Base-by-base conservation (phyloP, 2,888 invertebrate genomes). In the Encarsia formosa region DNA sequence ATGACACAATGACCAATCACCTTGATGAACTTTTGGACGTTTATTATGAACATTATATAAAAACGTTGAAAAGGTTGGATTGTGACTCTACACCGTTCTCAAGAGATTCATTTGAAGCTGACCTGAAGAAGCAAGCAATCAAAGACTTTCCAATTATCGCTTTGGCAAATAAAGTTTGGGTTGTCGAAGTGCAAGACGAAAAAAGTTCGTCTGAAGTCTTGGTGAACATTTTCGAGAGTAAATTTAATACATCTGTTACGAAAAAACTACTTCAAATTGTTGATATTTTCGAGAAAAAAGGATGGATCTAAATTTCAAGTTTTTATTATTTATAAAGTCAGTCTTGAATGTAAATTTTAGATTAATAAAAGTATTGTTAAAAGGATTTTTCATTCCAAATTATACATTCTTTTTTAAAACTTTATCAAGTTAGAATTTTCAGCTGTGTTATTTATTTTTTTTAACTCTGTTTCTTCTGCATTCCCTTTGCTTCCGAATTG, bases 31-130 rank as follows among this genome's bases (percentile, higher is more conserved):
- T 82, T n/a, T 61, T 82, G 1, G 67, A 74, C 56, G 61, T 76
- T 0, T 83, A 83, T 61, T 76, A 81, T 59, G 68, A 77, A 0
- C 72, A 69, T 1, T 77, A 83, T 44, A 61, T 79, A 1, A 61
- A 69, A 1, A 66, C 71, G 24, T 60, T 82, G 23, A 62, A 65
- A 18, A 65, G 71, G 22, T 73, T 78, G 51, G 61, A 69, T 32
- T 74, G 76, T 43, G 62, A 72, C 68, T 69, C 52, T 54, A 64
- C 49, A 2, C 41, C 22, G 0, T 72, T 64, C 37, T 44, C 57
- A 1, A 61, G 61, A 8, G 56, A 64, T 6, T 49, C 42, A 1
- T 71, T 69, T 26, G 50, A 63, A 6, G 45, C 45, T 5, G 59
- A 62, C 35, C 20, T 73, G 3, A 16, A 43, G 0, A 51, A 45